Evolutionary conservation across 2,797 vertebrate genomes (phyloP).

Genomic region (Lateolabrax maculatus): DNA sequence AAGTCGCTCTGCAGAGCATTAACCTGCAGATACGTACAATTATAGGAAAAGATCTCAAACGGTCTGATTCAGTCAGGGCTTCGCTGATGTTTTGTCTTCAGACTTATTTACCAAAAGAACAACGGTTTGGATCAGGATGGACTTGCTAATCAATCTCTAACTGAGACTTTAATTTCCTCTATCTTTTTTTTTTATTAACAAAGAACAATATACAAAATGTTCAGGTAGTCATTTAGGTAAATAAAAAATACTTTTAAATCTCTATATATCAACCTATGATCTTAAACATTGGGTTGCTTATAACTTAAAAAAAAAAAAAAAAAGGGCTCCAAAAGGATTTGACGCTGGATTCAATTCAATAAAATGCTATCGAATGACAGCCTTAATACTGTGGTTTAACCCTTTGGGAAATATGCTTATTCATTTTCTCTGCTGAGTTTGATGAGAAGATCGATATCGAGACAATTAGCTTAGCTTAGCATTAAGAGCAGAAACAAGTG

Average conservation of each 20-base stretch:
- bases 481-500: neutral
- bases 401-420: slow-evolving; percentile 21
- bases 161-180: neutral
- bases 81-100: neutral
- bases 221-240: slow-evolving; percentile 23
- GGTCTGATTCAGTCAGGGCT: neutral
- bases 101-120: neutral
- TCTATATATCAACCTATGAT: slow-evolving; percentile 19
- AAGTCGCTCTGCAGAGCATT: neutral
- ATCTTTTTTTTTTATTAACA: slow-evolving; percentile 8
- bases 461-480: slow-evolving; percentile 5
- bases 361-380: neutral
- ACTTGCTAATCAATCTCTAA: slow-evolving; percentile 13
- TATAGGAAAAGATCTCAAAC: neutral
- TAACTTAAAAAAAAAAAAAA: neutral
- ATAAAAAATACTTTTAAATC: slow-evolving; percentile 54
- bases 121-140: too few species aligned
- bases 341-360: slow-evolving; percentile 25
- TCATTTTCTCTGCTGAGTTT: neutral
- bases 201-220: slow-evolving; percentile 54
- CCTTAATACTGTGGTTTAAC: neutral
- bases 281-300: neutral
- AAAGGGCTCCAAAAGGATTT: neutral
- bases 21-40: neutral
- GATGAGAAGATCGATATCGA: neutral